Base-by-base conservation (phyloP, 35 echinoderm and acorn worm genomes). In the Strongylocentrotus purpuratus region DNA sequence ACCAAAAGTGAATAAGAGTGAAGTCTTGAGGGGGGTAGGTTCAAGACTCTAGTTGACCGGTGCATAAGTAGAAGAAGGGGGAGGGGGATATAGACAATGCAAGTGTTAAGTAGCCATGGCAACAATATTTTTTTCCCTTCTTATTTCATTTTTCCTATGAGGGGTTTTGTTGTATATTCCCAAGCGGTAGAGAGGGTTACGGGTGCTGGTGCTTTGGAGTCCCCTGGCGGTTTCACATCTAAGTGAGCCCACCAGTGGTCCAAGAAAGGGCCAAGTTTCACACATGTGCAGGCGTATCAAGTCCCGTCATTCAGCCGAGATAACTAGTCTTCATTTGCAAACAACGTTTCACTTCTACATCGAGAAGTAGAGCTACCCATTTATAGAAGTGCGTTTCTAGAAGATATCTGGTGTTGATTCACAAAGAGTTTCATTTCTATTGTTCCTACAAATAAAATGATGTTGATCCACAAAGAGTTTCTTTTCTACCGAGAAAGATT, bases 181-280 rank as follows among this genome's bases (percentile, higher is more conserved):
- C 18, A 28, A 78, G 65, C 65, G 22, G 20, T 28, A 7, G 65
- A 78, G 65, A 28, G 18, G 17, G 61, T 70, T 70, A 70, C 17
- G 61, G 17, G 25, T 25, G 61, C 61, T 70, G 4, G 22, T 70
- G 61, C 61, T 70, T 7, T 0, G 61, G 25, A n/a, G 65, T 78
- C 65, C 65, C 65, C 22, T 78, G 65, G 65, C 65, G 28, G 22
- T 22, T 78, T 78, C 65, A 28, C 25, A 25, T 78, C 65, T 78
- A 22, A 78, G 2, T 22, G 65, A n/a, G 22, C 65, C 65, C 65
- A 78, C 65, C 65, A 78, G 65, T 28, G 65, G 65, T 22, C 65
- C 65, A 78, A 78, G 65, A 78, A 78, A 78, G 65, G 65, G 65
- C 20, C 65, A 78, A 78, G 65, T 78, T 78, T 78, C 65, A 78